Evolutionary conservation across 2,888 invertebrate genomes (phyloP).

Genomic region (Deroplatys truncata): DNA sequence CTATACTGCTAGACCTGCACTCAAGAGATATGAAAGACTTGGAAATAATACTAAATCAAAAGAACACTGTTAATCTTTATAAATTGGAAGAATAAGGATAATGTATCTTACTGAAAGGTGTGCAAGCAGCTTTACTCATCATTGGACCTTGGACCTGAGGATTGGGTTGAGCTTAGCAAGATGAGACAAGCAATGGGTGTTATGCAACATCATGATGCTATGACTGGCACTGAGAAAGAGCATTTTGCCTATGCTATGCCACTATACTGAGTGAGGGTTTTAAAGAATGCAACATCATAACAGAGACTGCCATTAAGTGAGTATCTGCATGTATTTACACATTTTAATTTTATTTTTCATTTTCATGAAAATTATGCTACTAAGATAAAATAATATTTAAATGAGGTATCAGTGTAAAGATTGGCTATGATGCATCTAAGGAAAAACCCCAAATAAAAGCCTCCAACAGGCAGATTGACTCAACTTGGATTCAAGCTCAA

Average conservation of each 20-base stretch:
- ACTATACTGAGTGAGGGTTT: slow-evolving; percentile 66
- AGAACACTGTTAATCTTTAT: neutral
- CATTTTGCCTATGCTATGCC: slow-evolving; percentile 82
- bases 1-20: slow-evolving; percentile 75
- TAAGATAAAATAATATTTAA: too few species aligned
- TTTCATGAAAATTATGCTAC: too few species aligned
- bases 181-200: slow-evolving; percentile 74
- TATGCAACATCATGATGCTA: slow-evolving; percentile 62
- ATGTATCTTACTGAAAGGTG: slow-evolving; percentile 47
- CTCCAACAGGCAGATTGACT: too few species aligned
- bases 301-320: slow-evolving; percentile 57
- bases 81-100: neutral
- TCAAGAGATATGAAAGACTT: slow-evolving; percentile 71
- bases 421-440: too few species aligned
- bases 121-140: slow-evolving; percentile 70
- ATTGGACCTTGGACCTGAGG: slow-evolving; percentile 50
- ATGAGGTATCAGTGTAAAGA: too few species aligned
- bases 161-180: slow-evolving; percentile 55
- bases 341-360: too few species aligned
- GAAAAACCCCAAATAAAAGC: too few species aligned
- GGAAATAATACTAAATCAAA: slow-evolving; percentile 54
- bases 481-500: too few species aligned
- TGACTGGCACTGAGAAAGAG: slow-evolving; percentile 84
- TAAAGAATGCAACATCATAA: slow-evolving; percentile 53
- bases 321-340: slow-evolving; percentile 29